These are phyloP conservation scores for Stenichneumon culpator DNA, from an alignment of 2,888 invertebrate genomes.

Conservation along the genomic window DNA sequence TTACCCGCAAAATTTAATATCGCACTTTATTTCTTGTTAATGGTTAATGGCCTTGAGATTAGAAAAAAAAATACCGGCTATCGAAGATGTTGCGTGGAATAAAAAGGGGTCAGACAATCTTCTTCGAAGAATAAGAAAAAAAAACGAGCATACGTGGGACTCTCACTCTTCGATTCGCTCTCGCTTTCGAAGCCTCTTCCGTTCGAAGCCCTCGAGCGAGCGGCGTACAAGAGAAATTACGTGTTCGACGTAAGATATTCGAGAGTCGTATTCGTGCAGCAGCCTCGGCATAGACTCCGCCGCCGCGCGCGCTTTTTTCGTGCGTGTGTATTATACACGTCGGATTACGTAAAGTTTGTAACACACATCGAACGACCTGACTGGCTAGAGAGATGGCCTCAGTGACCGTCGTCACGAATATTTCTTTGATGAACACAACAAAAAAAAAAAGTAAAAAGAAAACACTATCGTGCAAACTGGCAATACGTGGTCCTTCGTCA, in stretches of 20 bases:
- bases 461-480: background rate
- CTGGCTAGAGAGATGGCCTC: constrained; percentile 40
- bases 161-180: constrained; percentile 60
- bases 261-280: constrained; percentile 50
- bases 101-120: background rate
- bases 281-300: constrained; percentile 3
- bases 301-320: background rate
- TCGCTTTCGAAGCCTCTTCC: constrained; percentile 52
- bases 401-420: constrained; percentile 36
- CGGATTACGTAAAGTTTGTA: constrained; percentile 60
- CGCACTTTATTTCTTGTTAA: background rate
- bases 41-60: background rate
- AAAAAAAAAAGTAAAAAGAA: background rate
- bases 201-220: constrained; percentile 38
- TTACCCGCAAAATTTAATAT: background rate
- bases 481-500: constrained; percentile 37
- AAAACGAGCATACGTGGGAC: constrained; percentile 23
- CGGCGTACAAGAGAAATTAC: constrained; percentile 60
- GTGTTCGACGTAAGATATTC: constrained; percentile 58
- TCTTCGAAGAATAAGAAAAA: background rate
- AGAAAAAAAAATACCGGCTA: too few species aligned
- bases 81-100: background rate
- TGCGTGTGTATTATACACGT: constrained; percentile 19
- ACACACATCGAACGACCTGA: constrained; percentile 19
- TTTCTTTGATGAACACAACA: background rate